Conservation (phyloP, 2,888 invertebrate species). For the Chrysopilus asiliformis region DNA sequence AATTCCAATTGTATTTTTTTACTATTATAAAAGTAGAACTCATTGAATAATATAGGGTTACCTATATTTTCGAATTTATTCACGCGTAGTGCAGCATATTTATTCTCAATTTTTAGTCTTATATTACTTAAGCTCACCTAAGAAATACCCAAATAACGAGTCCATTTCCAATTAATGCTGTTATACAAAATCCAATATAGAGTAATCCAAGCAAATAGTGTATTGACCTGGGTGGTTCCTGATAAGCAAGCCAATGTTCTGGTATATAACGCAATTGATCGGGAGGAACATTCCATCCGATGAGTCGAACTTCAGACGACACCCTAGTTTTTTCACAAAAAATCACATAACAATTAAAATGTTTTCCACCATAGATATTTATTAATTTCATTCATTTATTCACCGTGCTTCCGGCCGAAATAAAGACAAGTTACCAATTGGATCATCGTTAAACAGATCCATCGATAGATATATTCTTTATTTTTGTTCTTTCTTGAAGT, state of each 20-base stretch:
- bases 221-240: constrained; percentile 67
- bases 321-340: constrained; percentile 3
- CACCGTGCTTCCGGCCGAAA: constrained; percentile 15
- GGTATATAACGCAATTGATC: constrained; percentile 64
- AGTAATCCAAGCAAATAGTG: constrained; percentile 67
- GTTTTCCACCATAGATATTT: neutral
- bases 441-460: neutral
- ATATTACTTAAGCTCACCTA: constrained; percentile 16
- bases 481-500: too few species aligned
- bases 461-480: too few species aligned
- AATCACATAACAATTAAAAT: neutral
- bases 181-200: constrained; percentile 59
- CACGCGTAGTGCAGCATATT: too few species aligned
- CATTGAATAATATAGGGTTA: too few species aligned
- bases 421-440: constrained; percentile 9
- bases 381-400: neutral
- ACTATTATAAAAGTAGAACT: too few species aligned
- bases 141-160: constrained; percentile 72
- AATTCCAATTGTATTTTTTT: too few species aligned
- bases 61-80: too few species aligned
- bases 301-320: constrained; percentile 36
- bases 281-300: constrained; percentile 66
- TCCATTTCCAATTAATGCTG: constrained; percentile 67
- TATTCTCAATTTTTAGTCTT: neutral
- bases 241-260: constrained; percentile 67